Percentiles rank a stretch among this genome's conserved stretches.
Conservation (phyloP, 2,797 vertebrate genomes). For the Melopsittacus undulatus region DNA sequence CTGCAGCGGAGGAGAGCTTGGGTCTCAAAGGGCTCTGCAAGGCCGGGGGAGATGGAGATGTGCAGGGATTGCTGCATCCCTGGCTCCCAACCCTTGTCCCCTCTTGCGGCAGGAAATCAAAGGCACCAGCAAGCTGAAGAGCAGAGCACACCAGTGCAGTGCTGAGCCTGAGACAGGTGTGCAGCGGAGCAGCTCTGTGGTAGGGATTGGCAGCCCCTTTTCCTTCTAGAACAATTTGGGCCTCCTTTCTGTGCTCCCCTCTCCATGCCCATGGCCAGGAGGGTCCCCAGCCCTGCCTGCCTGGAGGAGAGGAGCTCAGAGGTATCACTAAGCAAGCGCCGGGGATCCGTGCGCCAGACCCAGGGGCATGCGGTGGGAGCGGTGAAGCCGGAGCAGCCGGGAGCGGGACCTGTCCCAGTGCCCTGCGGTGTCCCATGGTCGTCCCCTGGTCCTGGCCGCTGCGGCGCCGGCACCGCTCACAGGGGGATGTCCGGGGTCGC, state of each 20-base stretch:
- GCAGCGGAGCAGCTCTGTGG: not conserved
- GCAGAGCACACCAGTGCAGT: accelerated
- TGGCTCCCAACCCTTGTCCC: not conserved
- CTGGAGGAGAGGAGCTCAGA: not conserved
- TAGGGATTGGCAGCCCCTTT: not conserved
- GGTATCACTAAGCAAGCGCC: not conserved
- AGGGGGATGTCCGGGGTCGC: conserved; percentile 88
- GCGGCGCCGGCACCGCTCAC: conserved; percentile 60
- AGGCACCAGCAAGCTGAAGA: conserved; percentile 31
- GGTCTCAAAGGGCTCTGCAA: not conserved
- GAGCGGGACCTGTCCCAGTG: not conserved
- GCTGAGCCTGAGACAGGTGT: not conserved
- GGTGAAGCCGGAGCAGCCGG: not conserved
- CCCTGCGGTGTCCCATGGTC: not conserved
- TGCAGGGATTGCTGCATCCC: not conserved
- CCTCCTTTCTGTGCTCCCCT: not conserved
- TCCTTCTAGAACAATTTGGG: not conserved
- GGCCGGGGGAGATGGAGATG: not conserved
- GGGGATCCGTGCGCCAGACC: not conserved
- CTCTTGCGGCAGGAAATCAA: not conserved
- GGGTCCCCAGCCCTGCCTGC: not conserved
- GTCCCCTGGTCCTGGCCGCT: not conserved
- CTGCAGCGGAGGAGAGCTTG: not conserved
- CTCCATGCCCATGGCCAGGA: not conserved
- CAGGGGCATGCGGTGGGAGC: not conserved